Percentiles rank a stretch among this genome's conserved stretches.
These are phyloP conservation scores for Cynopterus brachyotis DNA, from an alignment of 2,113 vertebrate genomes.

Conservation along the genomic window DNA sequence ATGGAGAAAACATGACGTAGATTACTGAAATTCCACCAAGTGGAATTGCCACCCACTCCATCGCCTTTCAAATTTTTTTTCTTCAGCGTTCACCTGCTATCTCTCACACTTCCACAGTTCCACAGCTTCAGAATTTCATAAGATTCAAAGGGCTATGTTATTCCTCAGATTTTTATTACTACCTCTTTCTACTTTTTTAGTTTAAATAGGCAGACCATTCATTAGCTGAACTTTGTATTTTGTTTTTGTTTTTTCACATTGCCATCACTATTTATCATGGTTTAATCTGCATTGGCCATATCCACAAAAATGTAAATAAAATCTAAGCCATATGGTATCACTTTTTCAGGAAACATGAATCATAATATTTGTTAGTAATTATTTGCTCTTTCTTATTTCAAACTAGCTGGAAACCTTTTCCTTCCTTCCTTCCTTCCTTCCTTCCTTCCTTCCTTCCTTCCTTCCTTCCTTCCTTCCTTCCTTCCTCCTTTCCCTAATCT, in stretches of 20 bases:
- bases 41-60: background rate
- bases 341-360: background rate
- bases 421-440: too few relatives aligned
- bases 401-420: background rate
- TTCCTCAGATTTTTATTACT: background rate
- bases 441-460: background rate
- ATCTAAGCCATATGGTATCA: background rate
- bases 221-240: background rate
- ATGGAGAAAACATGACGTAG: background rate
- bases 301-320: background rate
- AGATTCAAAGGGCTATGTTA: background rate
- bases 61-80: background rate
- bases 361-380: background rate
- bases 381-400: background rate
- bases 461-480: background rate
- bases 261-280: background rate
- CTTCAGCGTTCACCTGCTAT: background rate
- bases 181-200: background rate
- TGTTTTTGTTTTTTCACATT: background rate
- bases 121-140: too few relatives aligned
- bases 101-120: background rate
- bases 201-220: background rate
- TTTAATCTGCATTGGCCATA: background rate
- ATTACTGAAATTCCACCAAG: background rate
- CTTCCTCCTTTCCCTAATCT: accelerated